Base-by-base conservation (phyloP, 2,113 vertebrate genomes). In the Ceyx cyanopectus region DNA sequence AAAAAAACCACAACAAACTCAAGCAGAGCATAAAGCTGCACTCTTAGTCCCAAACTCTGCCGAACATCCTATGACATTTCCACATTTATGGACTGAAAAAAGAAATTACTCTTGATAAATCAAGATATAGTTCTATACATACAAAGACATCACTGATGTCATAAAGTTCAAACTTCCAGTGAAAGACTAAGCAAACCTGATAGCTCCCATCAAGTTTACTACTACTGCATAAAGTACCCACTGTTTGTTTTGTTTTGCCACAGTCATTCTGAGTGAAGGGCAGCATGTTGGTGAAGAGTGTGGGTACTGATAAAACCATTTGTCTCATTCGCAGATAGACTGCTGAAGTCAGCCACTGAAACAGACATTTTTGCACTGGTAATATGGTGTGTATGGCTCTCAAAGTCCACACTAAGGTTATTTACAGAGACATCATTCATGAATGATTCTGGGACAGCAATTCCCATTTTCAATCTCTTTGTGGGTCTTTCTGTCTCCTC, bases 61-160 rank as follows among this genome's bases (percentile, higher is more conserved):
- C 97, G 81, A 94, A 89, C 89, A 93, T 97, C 96, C 95, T 97
- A 98, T 94, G 89, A 97, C 94, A 95, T 98, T 98, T 98, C 98
- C 98, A 98, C 98, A 98, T 98, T 98, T 97, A 98, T 97, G 98
- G 98, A 98, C 97, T 97, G 97, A 97, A 98, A 99, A 98, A 98
- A 98, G 98, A 99, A 99, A 98, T 99, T 98, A 99, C 98, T 99
- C 99, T 99, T 99, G 99, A 98, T 98, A 99, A 99, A 99, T 98
- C 99, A 99, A 99, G 99, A 99, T 98, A 99, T 98, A 99, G 98
- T 98, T 99, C 99, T 99, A 98, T 99, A 99, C 98, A 99, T 97
- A 98, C 73, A 98, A 97, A 98, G 99, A 99, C 99, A 99, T 99
- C 99, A 99, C 99, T 99, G 99, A 99, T 99, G 99, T 99, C 99